These are phyloP conservation scores for Huso huso DNA, from an alignment of 2,797 vertebrate species.

Conservation along the genomic window DNA sequence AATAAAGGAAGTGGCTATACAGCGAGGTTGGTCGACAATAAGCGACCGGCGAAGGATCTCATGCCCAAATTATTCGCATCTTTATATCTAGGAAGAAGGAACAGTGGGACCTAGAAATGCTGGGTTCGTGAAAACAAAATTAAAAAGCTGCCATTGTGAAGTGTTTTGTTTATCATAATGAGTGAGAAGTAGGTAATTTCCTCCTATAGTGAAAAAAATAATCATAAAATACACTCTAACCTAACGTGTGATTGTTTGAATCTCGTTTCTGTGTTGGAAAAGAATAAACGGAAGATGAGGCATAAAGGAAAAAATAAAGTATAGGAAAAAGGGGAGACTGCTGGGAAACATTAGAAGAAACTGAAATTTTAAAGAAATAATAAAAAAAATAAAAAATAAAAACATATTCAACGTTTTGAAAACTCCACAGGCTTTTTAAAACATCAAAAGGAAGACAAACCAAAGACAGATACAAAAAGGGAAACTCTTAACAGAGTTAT, in stretches of 20 bases:
- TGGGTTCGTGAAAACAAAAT: too few species aligned
- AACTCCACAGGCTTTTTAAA: constrained; percentile 24
- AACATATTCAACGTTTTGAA: constrained; percentile 16
- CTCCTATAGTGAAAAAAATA: too few species aligned
- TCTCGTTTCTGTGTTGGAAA: constrained; percentile 17
- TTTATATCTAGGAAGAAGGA: constrained; percentile 27
- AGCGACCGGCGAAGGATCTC: constrained; percentile 33
- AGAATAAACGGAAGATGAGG: constrained; percentile 28
- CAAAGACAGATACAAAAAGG: constrained; percentile 55
- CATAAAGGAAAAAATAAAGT: constrained; percentile 36
- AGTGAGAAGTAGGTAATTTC: too few species aligned
- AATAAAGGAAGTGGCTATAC: too few species aligned
- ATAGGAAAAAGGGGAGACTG: constrained; percentile 37
- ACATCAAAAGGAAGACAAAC: constrained; percentile 42
- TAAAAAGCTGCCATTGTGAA: too few species aligned
- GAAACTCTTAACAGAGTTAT: constrained; percentile 30
- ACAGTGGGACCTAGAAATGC: neutral
- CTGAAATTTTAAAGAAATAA: constrained; percentile 6
- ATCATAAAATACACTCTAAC: too few species aligned
- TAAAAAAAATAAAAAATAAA: too few species aligned
- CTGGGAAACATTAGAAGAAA: constrained; percentile 9
- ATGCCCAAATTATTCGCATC: constrained; percentile 30
- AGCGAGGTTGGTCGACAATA: too few species aligned
- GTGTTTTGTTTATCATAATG: too few species aligned
- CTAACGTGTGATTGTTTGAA: too few species aligned